Evolutionary conservation across 2,888 invertebrate species (phyloP), one percentile per base, ranked within the genome.

Genomic region (Acanthococcus lagerstroemiae): DNA sequence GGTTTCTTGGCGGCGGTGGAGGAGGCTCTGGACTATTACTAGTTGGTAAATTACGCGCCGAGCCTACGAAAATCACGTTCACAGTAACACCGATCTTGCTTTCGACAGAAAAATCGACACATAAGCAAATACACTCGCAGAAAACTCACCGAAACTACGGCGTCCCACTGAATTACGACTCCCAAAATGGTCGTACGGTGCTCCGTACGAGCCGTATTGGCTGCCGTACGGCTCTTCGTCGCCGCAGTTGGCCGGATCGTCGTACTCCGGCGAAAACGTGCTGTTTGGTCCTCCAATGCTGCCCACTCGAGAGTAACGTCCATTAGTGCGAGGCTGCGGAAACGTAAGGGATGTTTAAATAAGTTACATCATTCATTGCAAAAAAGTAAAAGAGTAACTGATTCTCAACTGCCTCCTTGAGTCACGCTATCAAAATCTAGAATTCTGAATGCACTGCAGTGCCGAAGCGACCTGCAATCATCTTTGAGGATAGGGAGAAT

Each of bases 181-280:
- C 71, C 90, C 90, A 73, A 90, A 90, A 76, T 90, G 90, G 78
- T 90, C 90, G 78, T 90, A 91, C 68, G 91, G 90, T 55, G 90
- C 90, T 68, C 90, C 90, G 73, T 86, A 86, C 68, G 82, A 82
- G 46, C 82, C 82, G 77, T 91, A 91, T 72, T 90, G 90, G 72
- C 90, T 90, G 72, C 91, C 88, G 77, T 92, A 92, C 73, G 90
- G 91, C 76, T 92, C 91, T 77, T 91, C 91, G 76, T 92, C 92
- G 19, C 88, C 89, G 77, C 90, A 91, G 77, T 92, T 91, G 6
- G 93, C 92, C 44, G 93, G 93, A 77, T 93, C 92, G 76, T 93
- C 93, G 77, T 92, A 92, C 80, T 92, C 92, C 67, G 92, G 91
- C 1, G 80, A 79, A 72, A 80, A 81, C 25, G 79, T 77, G 54